Evolutionary conservation across 2,888 invertebrate genomes (phyloP).

Genomic region (Tenthredo amoena): DNA sequence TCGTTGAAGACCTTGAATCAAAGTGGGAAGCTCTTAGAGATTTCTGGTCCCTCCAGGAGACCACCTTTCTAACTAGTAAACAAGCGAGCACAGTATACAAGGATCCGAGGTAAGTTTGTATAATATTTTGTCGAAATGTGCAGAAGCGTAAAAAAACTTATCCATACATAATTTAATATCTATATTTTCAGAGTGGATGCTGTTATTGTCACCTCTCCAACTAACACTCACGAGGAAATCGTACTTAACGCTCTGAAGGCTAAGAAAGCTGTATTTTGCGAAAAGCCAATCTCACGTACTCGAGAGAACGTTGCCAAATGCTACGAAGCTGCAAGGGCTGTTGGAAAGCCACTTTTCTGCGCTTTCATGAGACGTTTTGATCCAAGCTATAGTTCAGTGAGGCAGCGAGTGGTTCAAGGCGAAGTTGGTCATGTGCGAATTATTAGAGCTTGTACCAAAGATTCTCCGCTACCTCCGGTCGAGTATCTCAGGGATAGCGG

Average conservation of each 20-base stretch:
- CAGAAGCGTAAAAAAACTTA: background rate
- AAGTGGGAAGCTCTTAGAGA: conserved; percentile 78
- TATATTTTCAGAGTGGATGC: conserved; percentile 72
- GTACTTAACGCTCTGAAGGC: conserved; percentile 80
- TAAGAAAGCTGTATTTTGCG: conserved; percentile 85
- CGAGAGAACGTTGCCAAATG: conserved; percentile 80
- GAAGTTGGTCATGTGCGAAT: conserved; percentile 83
- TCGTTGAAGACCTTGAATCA: conserved; percentile 80
- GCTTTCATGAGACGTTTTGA: conserved; percentile 87
- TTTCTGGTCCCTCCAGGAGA: conserved; percentile 79
- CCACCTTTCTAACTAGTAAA: conserved; percentile 79
- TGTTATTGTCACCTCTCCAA: conserved; percentile 82
- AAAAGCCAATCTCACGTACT: conserved; percentile 84
- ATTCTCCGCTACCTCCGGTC: conserved; percentile 83
- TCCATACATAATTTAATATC: background rate
- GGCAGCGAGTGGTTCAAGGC: conserved; percentile 80
- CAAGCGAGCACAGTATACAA: conserved; percentile 79
- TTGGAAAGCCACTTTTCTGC: conserved; percentile 81
- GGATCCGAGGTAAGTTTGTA: conserved; percentile 79
- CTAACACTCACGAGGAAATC: conserved; percentile 81
- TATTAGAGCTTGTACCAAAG: conserved; percentile 83
- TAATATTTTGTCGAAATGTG: background rate
- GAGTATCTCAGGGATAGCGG: conserved; percentile 83
- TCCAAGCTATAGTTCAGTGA: conserved; percentile 80
- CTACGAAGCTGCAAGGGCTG: conserved; percentile 81